Evolutionary conservation across 2,888 invertebrate genomes (phyloP).

Genomic region (Mesodorylaimus sp.): DNA sequence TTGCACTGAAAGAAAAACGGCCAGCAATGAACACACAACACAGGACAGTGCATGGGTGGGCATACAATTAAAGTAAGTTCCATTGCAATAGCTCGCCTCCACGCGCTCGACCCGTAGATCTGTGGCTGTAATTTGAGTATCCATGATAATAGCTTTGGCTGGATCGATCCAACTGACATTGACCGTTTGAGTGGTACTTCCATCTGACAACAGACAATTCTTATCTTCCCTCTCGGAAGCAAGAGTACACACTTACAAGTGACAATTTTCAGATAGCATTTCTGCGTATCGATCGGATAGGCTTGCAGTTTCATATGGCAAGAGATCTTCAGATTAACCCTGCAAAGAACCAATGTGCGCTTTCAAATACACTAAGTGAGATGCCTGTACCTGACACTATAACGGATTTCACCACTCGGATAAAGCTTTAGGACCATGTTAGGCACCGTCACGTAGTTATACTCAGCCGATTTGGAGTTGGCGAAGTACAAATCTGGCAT

Average conservation of each 20-base stretch:
- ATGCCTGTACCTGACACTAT: constrained; percentile 4
- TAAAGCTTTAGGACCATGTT: constrained; percentile 1
- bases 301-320: constrained; percentile 7
- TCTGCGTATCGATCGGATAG: constrained; percentile 6
- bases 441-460: constrained; percentile 7
- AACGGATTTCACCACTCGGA: neutral
- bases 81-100: too few species aligned
- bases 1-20: too few species aligned
- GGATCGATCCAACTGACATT: neutral
- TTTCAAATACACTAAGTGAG: too few species aligned
- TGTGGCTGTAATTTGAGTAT: too few species aligned
- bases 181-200: neutral
- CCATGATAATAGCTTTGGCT: too few species aligned
- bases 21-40: neutral
- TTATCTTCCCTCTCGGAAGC: neutral
- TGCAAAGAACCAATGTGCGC: too few species aligned
- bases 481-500: constrained; percentile 1
- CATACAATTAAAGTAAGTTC: too few species aligned
- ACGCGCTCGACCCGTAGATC: too few species aligned
- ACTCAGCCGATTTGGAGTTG: neutral
- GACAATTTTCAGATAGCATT: constrained; percentile 1
- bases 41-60: too few species aligned
- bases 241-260: neutral
- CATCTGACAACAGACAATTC: neutral
- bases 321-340: neutral